Evolutionary conservation across 2,113 vertebrate genomes (phyloP), one percentile per base, ranked within the genome.

Genomic region (Nyctereutes procyonoides): DNA sequence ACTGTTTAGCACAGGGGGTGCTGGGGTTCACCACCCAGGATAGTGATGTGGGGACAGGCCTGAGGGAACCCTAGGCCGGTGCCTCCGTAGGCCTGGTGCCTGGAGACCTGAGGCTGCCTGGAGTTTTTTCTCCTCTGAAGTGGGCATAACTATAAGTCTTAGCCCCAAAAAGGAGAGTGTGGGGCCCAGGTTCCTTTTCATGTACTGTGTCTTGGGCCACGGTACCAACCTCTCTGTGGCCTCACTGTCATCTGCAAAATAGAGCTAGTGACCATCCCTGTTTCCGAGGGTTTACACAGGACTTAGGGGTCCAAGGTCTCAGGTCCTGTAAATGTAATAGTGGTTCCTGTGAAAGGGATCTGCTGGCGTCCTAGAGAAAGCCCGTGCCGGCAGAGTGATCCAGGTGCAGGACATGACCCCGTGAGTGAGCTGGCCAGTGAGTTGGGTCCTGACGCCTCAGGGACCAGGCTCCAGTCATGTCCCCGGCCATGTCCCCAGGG

Each of bases 361-460:
- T 17, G 17, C 32, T 16, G 0, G 30, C 5, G 24, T 13, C 38
- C 22, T 60, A 30, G 30, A 26, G 84, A 6, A 24, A 17, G 14
- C 55, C 30, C 35, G 58, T 14, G 22, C 17, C 22, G 38, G 60
- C 60, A 9, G 88, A 51, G 35, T 24, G 63, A 20, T 1, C 38
- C 2, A 24, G 24, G 30, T 8, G 11, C 14, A 2, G 56, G 58
- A 35, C 24, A 53, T 1, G 74, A 35, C 3, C 3, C 51, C 0
- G 15, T 5, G 74, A 80, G 48, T 10, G 9, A 43, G 22, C 26
- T 16, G 14, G 76, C 28, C 65, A 5, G 26, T 1, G 26, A 43
- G 35, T 28, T 3, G 0, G 73, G 19, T 17, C 32, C 71, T 48
- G 60, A 16, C 5, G 2, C 63, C 14, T 30, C 7, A 1, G 32